Evolutionary conservation across 1,140 invertebrate species (phyloP).

Genomic region (Chymomyza costata): DNA sequence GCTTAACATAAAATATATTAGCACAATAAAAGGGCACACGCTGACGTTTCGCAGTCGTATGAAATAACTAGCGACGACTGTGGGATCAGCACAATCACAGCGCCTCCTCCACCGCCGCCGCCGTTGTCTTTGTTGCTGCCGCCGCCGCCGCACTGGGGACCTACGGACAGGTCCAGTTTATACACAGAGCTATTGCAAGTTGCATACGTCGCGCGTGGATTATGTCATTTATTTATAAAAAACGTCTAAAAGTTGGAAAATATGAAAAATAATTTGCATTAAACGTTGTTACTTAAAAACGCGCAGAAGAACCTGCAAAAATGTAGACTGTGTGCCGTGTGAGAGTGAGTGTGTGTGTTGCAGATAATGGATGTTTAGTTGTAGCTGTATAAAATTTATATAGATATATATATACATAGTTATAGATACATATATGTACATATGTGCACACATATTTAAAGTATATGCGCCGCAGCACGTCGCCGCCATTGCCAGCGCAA

Average conservation of each 20-base stretch:
- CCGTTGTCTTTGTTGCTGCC: conserved; percentile 4
- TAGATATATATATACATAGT: conserved; percentile 23
- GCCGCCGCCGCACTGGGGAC: conserved; percentile 15
- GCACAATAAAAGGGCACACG: conserved; percentile 12
- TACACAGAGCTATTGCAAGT: conserved; percentile 47
- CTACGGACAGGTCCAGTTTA: conserved; percentile 50
- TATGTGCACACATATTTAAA: conserved; percentile 28
- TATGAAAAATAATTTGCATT: conserved; percentile 44
- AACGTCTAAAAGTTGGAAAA: conserved; percentile 43
- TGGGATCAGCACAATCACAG: conserved; percentile 20
- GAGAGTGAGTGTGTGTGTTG: conserved; percentile 34
- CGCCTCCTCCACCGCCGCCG: conserved; percentile 23
- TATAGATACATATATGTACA: conserved; percentile 40
- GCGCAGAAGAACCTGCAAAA: conserved; percentile 58
- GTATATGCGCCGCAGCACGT: conserved; percentile 42
- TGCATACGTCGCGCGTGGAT: conserved; percentile 59
- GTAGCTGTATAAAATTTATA: conserved; percentile 31
- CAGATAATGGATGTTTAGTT: conserved; percentile 59
- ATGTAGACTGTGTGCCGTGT: conserved; percentile 56
- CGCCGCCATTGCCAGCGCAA: conserved; percentile 16
- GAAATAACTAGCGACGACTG: not conserved
- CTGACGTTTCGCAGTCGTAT: conserved; percentile 7
- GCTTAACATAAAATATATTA: not conserved
- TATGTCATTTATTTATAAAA: conserved; percentile 71
- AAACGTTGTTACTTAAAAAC: conserved; percentile 57